Conservation (phyloP, 2,888 invertebrate genomes). For the Eupithecia dodoneata region DNA sequence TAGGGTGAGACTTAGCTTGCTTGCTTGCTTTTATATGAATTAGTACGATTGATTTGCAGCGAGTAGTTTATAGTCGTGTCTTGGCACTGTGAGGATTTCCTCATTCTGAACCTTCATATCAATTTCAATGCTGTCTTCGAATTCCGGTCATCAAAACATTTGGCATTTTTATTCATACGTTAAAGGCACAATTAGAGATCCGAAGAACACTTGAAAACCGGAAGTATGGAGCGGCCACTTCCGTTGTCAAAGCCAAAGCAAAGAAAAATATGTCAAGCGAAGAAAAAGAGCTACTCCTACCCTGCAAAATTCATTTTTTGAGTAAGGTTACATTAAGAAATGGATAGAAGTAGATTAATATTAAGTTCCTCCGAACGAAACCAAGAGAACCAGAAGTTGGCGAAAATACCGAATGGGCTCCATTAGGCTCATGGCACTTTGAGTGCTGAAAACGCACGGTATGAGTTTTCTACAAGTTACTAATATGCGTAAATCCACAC, state of each 20-base stretch:
- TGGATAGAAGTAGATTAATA: not conserved
- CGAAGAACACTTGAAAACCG: not conserved
- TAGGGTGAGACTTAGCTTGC: too few species aligned
- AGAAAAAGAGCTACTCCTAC: not conserved
- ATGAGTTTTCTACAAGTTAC: too few species aligned
- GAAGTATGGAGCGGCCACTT: not conserved
- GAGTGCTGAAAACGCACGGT: too few species aligned
- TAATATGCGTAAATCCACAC: too few species aligned
- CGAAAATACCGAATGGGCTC: not conserved
- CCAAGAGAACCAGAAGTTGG: not conserved
- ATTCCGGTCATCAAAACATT: conserved; percentile 19
- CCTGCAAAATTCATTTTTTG: not conserved
- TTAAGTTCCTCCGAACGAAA: not conserved
- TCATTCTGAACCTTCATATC: conserved; percentile 39
- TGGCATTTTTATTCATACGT: not conserved
- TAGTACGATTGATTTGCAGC: not conserved
- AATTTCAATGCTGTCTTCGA: conserved; percentile 26
- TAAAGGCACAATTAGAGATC: not conserved
- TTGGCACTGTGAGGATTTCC: conserved; percentile 39
- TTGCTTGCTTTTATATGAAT: not conserved
- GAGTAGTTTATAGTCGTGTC: conserved; percentile 4
- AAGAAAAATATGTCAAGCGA: not conserved
- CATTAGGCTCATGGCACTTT: too few species aligned
- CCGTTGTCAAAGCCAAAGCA: not conserved
- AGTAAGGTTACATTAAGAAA: not conserved